Evolutionary conservation across 2,888 invertebrate genomes (phyloP).

Genomic region (Ochropacha duplaris): DNA sequence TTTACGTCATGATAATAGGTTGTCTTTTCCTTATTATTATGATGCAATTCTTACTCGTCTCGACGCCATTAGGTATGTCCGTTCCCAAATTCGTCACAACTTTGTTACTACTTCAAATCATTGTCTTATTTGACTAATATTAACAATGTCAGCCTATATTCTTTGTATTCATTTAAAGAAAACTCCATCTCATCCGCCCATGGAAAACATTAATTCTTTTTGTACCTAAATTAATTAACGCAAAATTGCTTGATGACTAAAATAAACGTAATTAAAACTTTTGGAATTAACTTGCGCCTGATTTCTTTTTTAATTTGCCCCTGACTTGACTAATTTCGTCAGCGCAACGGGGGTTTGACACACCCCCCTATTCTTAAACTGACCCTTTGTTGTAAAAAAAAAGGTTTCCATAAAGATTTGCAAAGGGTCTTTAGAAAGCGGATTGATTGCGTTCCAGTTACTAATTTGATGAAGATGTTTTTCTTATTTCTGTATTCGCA

Average conservation of each 20-base stretch:
- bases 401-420: constrained; percentile 35
- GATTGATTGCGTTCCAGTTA: constrained; percentile 13
- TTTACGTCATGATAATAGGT: too few species aligned
- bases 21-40: too few species aligned
- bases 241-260: constrained; percentile 71
- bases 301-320: constrained; percentile 81
- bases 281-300: constrained; percentile 72
- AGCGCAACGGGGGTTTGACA: constrained; percentile 75
- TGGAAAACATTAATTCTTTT: constrained; percentile 36
- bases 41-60: too few species aligned
- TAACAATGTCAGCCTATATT: background rate
- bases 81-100: background rate
- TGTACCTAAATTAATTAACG: constrained; percentile 71
- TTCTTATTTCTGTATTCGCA: background rate
- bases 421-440: constrained; percentile 14
- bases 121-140: background rate
- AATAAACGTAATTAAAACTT: constrained; percentile 83
- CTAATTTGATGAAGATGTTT: background rate
- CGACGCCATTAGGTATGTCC: background rate
- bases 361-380: constrained; percentile 65
- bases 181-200: background rate
- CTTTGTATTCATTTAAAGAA: background rate
- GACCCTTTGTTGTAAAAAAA: constrained; percentile 65
- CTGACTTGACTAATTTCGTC: constrained; percentile 73
- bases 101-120: background rate